Base-by-base conservation (phyloP, 2,888 invertebrate species). In the Latrodectus elegans region DNA sequence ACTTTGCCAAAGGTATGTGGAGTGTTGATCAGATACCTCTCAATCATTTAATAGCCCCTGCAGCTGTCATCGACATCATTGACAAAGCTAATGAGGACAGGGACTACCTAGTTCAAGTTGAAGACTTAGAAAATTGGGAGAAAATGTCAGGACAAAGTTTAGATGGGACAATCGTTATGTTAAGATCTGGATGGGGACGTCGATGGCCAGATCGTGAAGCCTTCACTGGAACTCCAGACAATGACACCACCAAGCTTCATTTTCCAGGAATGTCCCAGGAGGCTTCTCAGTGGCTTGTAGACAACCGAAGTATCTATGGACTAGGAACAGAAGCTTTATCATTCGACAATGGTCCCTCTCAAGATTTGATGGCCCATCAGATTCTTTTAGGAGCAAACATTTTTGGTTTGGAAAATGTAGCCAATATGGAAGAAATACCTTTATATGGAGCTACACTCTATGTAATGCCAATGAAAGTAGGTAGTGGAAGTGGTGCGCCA, bases 251-350 rank as follows among this genome's bases (percentile, higher is more conserved):
- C 4, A 68, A 88, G 11, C 15, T 89, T 15, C 84, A 88, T 38
- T 89, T 92, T 92, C 89, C 90, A 93, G 94, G 94, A 64, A 89
- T 95, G 72, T 94, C 94, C 68, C 93, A 92, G 90, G 94, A 94
- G 73, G 93, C 95, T 26, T 94, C 94, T 0, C 92, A 93, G 85
- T 95, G 94, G 94, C 93, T 95, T 89, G 93, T 93, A 0, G 92
- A 93, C 0, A 92, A 94, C 72, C 93, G 93, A 14, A 93, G 93
- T 90, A 94, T 95, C 86, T 93, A 94, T 1, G 95, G 95, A 0
- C 93, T 95, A 2, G 95, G 94, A 0, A 93, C 95, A 0, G 95
- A 95, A 91, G 94, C 94, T 0, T 93, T 95, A 0, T 94, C 95
- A 15, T 92, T 94, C 1, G 95, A 95, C 92, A 93, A 93, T 0